Evolutionary conservation across 2,888 invertebrate genomes (phyloP), one percentile per base, ranked within the genome.

Genomic region (Notodonta ziczac): DNA sequence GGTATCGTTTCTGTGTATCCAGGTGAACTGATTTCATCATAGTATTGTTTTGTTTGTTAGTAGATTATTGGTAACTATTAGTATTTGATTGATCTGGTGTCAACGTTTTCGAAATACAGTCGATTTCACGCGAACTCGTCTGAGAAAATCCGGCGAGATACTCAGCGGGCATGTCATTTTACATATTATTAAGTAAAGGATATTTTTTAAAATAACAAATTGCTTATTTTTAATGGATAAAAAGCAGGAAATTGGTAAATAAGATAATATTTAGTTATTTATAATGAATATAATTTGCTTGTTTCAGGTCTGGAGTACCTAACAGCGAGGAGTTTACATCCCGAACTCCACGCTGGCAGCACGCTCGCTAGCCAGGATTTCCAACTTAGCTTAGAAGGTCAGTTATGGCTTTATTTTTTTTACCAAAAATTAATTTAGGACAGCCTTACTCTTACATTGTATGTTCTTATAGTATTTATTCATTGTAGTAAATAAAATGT

Each of bases 321-420:
- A 68, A 94, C 93, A 55, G 93, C 93, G 1, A 83, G 93, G 66
- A 93, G 94, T 76, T 87, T 95, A 52, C 95, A 95, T 64, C 95
- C 95, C 40, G 95, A 95, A 73, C 90, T 95, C 51, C 95, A 95
- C 65, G 94, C 94, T 51, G 95, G 95, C 67, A 95, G 95, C 73
- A 95, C 96, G 61, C 94, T 97, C 72, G 97, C 98, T 56, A 98
- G 97, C 79, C 97, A 98, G 67, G 98, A 98, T 80, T 97, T 98
- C 79, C 97, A 97, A 72, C 97, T 98, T 83, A 98, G 98, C 83
- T 95, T 98, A 90, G 98, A 98, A 93, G 97, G 97, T 97, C 5
- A 46, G 46, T 46, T n/a, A n/a, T 46, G 1, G n/a, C n/a, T 46
- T 46, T 2, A 24, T 46, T 46, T 0, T 6, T n/a, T 3, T 5